Conservation (phyloP, 1,140 invertebrate genomes). For the Portunus trituberculatus region DNA sequence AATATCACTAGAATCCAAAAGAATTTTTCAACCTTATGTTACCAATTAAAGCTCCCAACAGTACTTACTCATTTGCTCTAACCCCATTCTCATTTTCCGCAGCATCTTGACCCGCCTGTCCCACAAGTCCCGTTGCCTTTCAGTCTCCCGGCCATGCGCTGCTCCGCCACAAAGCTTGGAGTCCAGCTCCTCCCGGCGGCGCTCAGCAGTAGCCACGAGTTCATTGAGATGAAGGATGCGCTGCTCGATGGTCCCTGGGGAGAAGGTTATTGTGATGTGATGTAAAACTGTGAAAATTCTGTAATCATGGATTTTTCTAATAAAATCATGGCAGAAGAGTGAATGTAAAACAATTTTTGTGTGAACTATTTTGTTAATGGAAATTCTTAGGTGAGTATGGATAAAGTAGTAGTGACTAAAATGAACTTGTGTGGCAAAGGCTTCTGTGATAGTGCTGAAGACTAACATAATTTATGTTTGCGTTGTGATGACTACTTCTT, state of each 20-base stretch:
- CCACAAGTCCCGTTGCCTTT: slow-evolving; percentile 93
- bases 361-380: too few species aligned
- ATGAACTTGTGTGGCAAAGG: too few species aligned
- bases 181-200: slow-evolving; percentile 55
- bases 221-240: slow-evolving; percentile 68
- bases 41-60: not conserved
- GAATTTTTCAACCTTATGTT: too few species aligned
- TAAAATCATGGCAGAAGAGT: not conserved
- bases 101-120: slow-evolving; percentile 90
- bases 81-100: slow-evolving; percentile 87
- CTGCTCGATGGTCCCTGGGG: slow-evolving; percentile 46
- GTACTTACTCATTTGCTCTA: slow-evolving; percentile 86
- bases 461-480: too few species aligned
- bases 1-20: too few species aligned
- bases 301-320: too few species aligned
- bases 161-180: slow-evolving; percentile 59
- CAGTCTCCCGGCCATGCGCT: slow-evolving; percentile 82
- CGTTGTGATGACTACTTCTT: too few species aligned
- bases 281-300: too few species aligned
- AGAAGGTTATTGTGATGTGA: not conserved
- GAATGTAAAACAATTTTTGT: not conserved
- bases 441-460: too few species aligned
- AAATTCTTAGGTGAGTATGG: too few species aligned
- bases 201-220: slow-evolving; percentile 64
- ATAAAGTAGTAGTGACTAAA: too few species aligned